A percentile compares a stretch with the other conserved stretches of the same genome.
Conservation (phyloP, 1,140 invertebrate genomes). For the Diorhabda elongata region DNA sequence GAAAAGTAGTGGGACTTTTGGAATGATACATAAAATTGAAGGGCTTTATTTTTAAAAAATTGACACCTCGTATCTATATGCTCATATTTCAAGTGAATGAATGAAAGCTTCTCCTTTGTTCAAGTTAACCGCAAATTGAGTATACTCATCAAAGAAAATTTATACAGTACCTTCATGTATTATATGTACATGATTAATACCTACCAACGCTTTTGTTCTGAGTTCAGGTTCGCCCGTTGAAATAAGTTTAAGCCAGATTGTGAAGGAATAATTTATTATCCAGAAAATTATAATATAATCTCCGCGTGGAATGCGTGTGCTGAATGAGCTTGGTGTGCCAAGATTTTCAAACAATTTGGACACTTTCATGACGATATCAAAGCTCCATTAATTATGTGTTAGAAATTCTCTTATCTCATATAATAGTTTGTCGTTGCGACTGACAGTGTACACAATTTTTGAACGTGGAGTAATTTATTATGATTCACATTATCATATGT, state of each 20-base stretch:
- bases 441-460: no score
- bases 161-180: slow-evolving; percentile 14
- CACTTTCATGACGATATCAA: neutral
- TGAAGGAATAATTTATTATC: slow-evolving; percentile 4
- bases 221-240: slow-evolving; percentile 8
- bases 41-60: no score
- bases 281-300: slow-evolving; percentile 11
- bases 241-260: neutral
- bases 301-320: neutral
- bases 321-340: neutral
- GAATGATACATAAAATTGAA: no score
- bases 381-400: neutral
- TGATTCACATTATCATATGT: no score
- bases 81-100: no score
- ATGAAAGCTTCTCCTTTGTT: no score
- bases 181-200: slow-evolving; percentile 26
- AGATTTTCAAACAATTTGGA: neutral
- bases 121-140: slow-evolving; percentile 24
- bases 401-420: neutral
- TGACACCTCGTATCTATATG: no score
- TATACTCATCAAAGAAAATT: slow-evolving; percentile 21
- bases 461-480: no score
- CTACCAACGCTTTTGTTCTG: slow-evolving; percentile 4
- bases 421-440: no score
- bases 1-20: no score